phyloP scores from a whole-genome alignment of 2,888 invertebrate species.

The Tipula confusa region DNA sequence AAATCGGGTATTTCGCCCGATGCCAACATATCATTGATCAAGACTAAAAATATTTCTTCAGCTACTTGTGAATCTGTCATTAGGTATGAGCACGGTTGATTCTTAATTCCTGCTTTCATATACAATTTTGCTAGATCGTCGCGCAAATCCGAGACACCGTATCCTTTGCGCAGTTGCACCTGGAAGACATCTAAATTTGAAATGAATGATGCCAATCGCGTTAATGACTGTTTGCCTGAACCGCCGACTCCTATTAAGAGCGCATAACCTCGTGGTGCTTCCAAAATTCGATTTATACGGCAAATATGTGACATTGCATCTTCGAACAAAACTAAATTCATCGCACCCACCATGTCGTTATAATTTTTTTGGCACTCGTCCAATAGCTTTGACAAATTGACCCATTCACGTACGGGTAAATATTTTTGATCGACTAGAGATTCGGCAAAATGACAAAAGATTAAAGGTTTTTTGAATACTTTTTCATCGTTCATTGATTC shows the following conservation, averaged over 20 bases:
- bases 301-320: slow-evolving; percentile 93
- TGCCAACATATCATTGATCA: slow-evolving; percentile 89
- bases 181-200: slow-evolving; percentile 90
- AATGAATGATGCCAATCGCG: slow-evolving; percentile 83
- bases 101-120: slow-evolving; percentile 80
- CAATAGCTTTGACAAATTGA: slow-evolving; percentile 65
- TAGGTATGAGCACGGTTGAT: slow-evolving; percentile 76
- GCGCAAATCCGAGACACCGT: slow-evolving; percentile 75
- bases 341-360: slow-evolving; percentile 84
- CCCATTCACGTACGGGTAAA: slow-evolving; percentile 70
- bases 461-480: slow-evolving; percentile 70
- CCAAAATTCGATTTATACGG: slow-evolving; percentile 86
- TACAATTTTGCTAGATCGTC: slow-evolving; percentile 70
- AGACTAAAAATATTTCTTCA: slow-evolving; percentile 83
- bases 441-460: slow-evolving; percentile 88
- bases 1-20: slow-evolving; percentile 92
- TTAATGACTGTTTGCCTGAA: slow-evolving; percentile 89
- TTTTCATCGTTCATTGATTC: slow-evolving; percentile 68
- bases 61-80: slow-evolving; percentile 94
- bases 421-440: slow-evolving; percentile 91
- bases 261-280: slow-evolving; percentile 88
- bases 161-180: slow-evolving; percentile 86
- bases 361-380: slow-evolving; percentile 77
- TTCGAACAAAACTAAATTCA: slow-evolving; percentile 92
- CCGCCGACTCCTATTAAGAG: slow-evolving; percentile 91